Evolutionary conservation across 2,113 vertebrate genomes (phyloP), one percentile per base, ranked within the genome.

Genomic region (Ondatra zibethicus): DNA sequence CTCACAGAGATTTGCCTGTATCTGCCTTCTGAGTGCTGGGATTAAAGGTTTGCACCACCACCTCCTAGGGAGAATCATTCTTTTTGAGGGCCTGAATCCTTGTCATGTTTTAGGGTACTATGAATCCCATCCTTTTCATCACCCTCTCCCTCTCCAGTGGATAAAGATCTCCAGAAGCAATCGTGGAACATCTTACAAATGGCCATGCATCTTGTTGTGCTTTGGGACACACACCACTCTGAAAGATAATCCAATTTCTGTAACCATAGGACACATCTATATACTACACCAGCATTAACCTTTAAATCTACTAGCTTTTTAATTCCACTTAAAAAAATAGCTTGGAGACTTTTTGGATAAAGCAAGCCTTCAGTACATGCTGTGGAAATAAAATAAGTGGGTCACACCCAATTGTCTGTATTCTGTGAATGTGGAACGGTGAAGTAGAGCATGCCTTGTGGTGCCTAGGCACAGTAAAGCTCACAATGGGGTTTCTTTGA

Each of bases 401-500:
- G 68, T 76, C 81, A 52, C 14, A 19, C 14, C 21, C 61, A 72
- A 72, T 7, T 61, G 88, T 42, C 47, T 47, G 47, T 65, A 16
- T 66, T 70, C 61, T 45, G 4, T 16, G 45, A 42, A 45, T 25
- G 42, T 8, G 42, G 81, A 81, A 7, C 39, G 12, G 36, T 14
- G 39, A 33, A 92, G 27, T 55, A 80, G 77, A 94, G 65, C n/a
- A 8, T 23, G 52, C 72, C 52, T 50, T 47, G 84, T 23, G 16
- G 27, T 12, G 19, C 73, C 65, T 11, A 55, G 39, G 85, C 23
- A 42, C 1, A 70, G 61, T 55, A 73, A 73, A 94, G 88, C 77
- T 92, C 93, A 66, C 61, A 7, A 29, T 5, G n/a, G 70, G 16
- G n/a, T 77, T 89, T 93, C 88, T 93, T 92, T 39, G 42, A 88